Percentiles rank a stretch among this genome's conserved stretches.
Evolutionary conservation across 1,140 invertebrate genomes (phyloP).

Genomic region (Wasmannia auropunctata): DNA sequence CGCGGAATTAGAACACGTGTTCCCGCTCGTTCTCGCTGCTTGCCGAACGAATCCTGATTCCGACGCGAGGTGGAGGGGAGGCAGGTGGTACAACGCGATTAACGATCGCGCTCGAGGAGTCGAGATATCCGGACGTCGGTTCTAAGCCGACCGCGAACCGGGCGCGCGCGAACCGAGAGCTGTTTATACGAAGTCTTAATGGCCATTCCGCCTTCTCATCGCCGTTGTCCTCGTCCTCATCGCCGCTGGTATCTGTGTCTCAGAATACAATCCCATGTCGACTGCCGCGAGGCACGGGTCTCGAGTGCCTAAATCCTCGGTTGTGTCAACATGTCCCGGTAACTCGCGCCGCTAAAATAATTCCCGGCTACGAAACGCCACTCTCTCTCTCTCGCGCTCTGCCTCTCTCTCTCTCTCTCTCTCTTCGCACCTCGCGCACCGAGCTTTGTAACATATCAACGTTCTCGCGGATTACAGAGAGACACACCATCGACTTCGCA

Average conservation of each 20-base stretch:
- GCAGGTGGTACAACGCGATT: constrained; percentile 7
- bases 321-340: constrained; percentile 46
- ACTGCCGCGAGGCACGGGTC: constrained; percentile 27
- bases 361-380: constrained; percentile 31
- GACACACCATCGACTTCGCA: neutral
- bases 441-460: constrained; percentile 20
- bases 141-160: neutral
- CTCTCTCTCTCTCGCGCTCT: neutral
- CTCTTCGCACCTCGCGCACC: neutral
- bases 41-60: neutral
- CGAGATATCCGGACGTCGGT: neutral
- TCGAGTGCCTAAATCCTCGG: constrained; percentile 59
- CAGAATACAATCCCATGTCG: constrained; percentile 45
- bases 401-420: neutral
- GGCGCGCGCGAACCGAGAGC: neutral
- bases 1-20: neutral
- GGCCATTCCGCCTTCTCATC: constrained; percentile 40
- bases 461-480: constrained; percentile 44
- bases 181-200: constrained; percentile 57
- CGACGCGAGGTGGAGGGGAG: neutral
- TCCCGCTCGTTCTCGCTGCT: neutral
- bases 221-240: constrained; percentile 1
- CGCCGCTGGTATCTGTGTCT: constrained; percentile 31
- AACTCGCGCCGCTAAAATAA: constrained; percentile 52
- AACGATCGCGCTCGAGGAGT: constrained; percentile 20